Evolutionary conservation across 2,888 invertebrate species (phyloP).

Genomic region (Lasioglossum vierecki): DNA sequence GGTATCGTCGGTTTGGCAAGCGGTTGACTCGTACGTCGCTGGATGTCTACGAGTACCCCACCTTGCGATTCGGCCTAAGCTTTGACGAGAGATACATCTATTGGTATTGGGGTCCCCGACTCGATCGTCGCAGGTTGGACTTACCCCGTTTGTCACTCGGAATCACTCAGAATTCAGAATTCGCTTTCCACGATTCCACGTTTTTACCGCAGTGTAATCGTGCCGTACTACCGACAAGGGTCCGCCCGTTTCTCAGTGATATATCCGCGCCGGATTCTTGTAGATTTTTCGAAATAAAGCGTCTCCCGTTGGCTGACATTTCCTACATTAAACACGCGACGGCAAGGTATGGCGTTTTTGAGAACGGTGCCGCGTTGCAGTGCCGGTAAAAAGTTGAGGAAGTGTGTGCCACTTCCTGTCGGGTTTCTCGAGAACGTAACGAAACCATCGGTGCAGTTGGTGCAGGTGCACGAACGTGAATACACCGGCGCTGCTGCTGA

Average conservation of each 20-base stretch:
- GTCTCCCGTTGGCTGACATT: slow-evolving; percentile 47
- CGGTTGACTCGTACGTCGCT: slow-evolving; percentile 66
- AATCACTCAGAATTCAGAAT: slow-evolving; percentile 50
- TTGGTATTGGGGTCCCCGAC: slow-evolving; percentile 73
- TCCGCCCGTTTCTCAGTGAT: slow-evolving; percentile 41
- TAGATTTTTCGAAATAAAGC: slow-evolving; percentile 26
- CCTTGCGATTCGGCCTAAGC: slow-evolving; percentile 66
- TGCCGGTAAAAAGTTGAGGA: slow-evolving; percentile 78
- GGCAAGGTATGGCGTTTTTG: slow-evolving; percentile 80
- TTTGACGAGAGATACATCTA: slow-evolving; percentile 59
- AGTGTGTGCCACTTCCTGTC: slow-evolving; percentile 72
- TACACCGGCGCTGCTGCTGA: slow-evolving; percentile 61
- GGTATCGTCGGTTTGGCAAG: slow-evolving; percentile 42
- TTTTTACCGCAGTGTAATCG: slow-evolving; percentile 27
- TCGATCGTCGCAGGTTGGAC: slow-evolving; percentile 75
- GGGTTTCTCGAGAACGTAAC: slow-evolving; percentile 69
- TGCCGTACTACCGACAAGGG: not conserved
- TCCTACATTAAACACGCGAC: slow-evolving; percentile 51
- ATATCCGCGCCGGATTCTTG: slow-evolving; percentile 8
- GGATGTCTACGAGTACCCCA: slow-evolving; percentile 62
- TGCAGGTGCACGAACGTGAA: slow-evolving; percentile 75
- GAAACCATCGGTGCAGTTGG: slow-evolving; percentile 73
- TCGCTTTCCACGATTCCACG: slow-evolving; percentile 19
- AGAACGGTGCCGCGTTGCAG: slow-evolving; percentile 79
- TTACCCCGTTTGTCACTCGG: slow-evolving; percentile 58